Evolutionary conservation across 1,140 invertebrate genomes (phyloP).

Genomic region (Polypedilum pembai): DNA sequence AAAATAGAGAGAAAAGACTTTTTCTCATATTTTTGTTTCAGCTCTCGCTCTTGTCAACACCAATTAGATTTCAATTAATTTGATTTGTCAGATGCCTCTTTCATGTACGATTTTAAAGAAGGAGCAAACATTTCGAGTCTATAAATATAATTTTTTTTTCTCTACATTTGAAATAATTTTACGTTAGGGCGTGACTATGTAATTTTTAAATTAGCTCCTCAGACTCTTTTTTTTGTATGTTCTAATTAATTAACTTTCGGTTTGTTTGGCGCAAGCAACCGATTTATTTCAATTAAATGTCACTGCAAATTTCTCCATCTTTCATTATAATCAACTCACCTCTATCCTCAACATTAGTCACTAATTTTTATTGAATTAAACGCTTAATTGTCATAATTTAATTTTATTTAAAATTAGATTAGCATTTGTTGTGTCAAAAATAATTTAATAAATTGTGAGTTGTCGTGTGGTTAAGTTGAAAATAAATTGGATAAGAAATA

Average conservation of each 20-base stretch:
- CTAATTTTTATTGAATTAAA: not conserved
- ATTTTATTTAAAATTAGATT: not conserved
- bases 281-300: conserved; percentile 14
- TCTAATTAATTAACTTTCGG: conserved; percentile 1
- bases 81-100: conserved; percentile 22
- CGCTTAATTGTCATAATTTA: conserved; percentile 8
- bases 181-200: not conserved
- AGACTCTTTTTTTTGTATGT: no score
- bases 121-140: not conserved
- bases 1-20: not conserved
- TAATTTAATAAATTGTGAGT: not conserved
- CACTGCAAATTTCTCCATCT: not conserved
- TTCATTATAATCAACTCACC: not conserved
- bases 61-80: conserved; percentile 23
- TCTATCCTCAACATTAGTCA: not conserved
- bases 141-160: not conserved
- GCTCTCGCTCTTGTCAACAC: not conserved
- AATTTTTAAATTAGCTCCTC: no score
- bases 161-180: not conserved
- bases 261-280: conserved; percentile 10
- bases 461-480: not conserved
- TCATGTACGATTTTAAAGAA: conserved; percentile 8
- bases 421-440: not conserved
- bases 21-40: not conserved
- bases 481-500: no score